These are phyloP conservation scores for Gymnogyps californianus DNA, from an alignment of 2,113 vertebrate species.

Conservation along the genomic window DNA sequence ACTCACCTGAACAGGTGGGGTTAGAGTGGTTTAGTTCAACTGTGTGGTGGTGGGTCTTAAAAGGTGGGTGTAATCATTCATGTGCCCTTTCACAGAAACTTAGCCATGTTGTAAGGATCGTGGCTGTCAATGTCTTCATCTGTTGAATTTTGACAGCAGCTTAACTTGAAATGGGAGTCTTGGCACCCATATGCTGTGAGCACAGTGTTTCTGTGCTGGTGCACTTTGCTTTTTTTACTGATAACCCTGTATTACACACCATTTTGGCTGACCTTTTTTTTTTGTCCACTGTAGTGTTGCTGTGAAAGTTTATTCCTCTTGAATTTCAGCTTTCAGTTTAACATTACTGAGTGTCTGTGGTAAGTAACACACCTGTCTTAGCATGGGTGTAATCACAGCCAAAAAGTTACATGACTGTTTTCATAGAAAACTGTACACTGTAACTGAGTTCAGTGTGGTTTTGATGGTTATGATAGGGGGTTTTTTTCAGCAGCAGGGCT, in stretches of 20 bases:
- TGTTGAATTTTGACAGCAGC: too few species aligned
- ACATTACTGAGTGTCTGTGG: rapidly evolving
- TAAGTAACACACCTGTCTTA: neutral
- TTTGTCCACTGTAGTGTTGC: rapidly evolving
- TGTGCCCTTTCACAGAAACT: rapidly evolving
- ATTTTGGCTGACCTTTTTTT: rapidly evolving
- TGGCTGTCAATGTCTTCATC: rapidly evolving
- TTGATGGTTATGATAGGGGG: neutral
- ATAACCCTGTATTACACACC: rapidly evolving
- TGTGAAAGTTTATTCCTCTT: neutral
- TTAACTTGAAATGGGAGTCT: rapidly evolving
- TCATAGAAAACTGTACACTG: rapidly evolving
- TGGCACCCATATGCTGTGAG: rapidly evolving
- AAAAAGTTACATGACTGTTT: rapidly evolving
- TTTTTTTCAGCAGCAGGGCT: neutral
- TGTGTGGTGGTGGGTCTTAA: rapidly evolving
- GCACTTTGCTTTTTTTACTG: rapidly evolving
- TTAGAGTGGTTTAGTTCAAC: rapidly evolving
- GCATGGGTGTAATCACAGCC: rapidly evolving
- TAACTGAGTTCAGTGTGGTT: rapidly evolving
- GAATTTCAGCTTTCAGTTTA: too few species aligned
- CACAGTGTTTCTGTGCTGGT: neutral
- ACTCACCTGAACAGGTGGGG: rapidly evolving
- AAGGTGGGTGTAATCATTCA: rapidly evolving
- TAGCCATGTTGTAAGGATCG: rapidly evolving